Base-by-base conservation (phyloP, 2,888 invertebrate species). In the Lycocerus yunnanus region DNA sequence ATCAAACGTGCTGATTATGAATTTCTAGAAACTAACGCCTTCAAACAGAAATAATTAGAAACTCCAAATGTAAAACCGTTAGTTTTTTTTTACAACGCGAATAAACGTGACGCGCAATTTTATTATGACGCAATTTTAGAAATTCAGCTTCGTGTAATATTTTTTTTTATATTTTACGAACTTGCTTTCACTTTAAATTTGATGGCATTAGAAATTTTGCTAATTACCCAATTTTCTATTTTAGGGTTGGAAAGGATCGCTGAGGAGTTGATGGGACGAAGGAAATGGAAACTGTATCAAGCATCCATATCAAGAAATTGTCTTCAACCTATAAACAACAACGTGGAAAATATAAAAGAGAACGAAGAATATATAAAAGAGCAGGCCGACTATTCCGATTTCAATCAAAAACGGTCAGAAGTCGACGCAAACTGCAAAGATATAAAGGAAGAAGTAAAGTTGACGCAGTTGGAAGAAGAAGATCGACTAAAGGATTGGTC, bases 211-310 rank as follows among this genome's bases (percentile, higher is more conserved):
- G 6, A n/a, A 43, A 43, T 59, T 59, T 59, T 66, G 18, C 21
- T 20, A 16, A 68, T 27, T 58, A 15, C 15, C 58, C 11, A 20
- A 20, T 16, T 68, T 67, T 77, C 1, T 58, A n/a, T 91, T 87
- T 72, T 89, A 96, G 96, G 95, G 93, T 92, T 96, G 94, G 95
- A 96, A 94, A 93, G 95, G 91, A 94, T 96, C 91, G 95, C 95
- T 91, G 95, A 96, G 91, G 95, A 95, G 94, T 95, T 95, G 93
- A 95, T 96, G 96, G 96, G 95, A 91, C 94, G 95, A 91, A 93
- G 95, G 93, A 95, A 94, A 95, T 96, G 96, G 95, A 95, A 95
- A 92, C 92, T 94, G 90, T 95, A 95, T 89, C 95, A 95, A 92
- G 95, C 95, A 91, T 87, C 87, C 83, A 87, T 87, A 86, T 86